Base-by-base conservation (phyloP, 2,113 vertebrate genomes). In the Nerophis ophidion region DNA sequence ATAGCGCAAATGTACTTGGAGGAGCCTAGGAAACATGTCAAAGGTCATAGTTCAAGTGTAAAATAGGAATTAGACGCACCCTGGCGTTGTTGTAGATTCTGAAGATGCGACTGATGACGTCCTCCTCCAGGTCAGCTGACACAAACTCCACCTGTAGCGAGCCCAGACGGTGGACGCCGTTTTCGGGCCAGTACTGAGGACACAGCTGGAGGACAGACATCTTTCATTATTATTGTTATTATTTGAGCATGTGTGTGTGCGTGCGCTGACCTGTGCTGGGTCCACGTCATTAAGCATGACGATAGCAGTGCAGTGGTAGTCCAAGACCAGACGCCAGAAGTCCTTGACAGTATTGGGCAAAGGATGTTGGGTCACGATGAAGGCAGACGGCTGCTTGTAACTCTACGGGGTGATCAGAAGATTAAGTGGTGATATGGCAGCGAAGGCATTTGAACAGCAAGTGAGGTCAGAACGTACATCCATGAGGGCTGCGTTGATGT, bases 161-260 rank as follows among this genome's bases (percentile, higher is more conserved):
- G 8, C 97, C 97, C 0, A 96, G 94, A 7, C 95, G 89, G 60
- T 97, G 95, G 5, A 98, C 91, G 34, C 96, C 95, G 0, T 97
- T 96, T 85, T 99, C 97, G 1, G 97, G 97, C 97, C 97, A 99
- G 87, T 99, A 98, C 88, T 99, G 97, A 42, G 96, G 96, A 88
- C 97, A 99, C 54, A 99, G 72, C 97, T 99, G 80, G 60, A 12
- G n/a, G 54, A 42, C 11, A 16, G 7, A 52, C 35, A 38, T 60
- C 33, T 49, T 49, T 36, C 33, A 58, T 55, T 5, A 16, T 5
- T 13, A 11, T 5, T 2, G 33, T 15, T 36, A 26, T 54, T 34
- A 16, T 36, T 13, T 44, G 40, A 11, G 26, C 26, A 12, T n/a
- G 44, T 57, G 44, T 70, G 33, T 58, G 59, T 60, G 46, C 58